phyloP scores from a whole-genome alignment of 1,140 invertebrate genomes.

The Plectrocnemia conspersa region DNA sequence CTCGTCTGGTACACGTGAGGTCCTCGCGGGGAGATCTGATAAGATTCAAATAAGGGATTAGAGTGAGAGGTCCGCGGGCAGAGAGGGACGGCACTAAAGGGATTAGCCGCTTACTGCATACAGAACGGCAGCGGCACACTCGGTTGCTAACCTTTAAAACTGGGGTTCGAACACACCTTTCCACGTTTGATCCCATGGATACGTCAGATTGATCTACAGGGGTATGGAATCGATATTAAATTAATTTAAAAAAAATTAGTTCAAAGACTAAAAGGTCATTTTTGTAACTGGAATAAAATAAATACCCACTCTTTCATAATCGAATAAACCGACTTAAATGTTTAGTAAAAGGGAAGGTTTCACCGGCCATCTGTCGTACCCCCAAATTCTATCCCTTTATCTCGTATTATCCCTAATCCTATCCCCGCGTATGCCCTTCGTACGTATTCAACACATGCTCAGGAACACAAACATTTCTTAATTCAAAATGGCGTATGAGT shows the following conservation, averaged over 20 bases:
- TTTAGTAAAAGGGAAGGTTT: conserved; percentile 9
- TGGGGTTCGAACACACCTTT: too few species aligned
- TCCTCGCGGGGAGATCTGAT: conserved; percentile 43
- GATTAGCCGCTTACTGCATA: conserved; percentile 48
- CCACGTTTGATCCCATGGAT: too few species aligned
- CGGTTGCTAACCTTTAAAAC: neutral
- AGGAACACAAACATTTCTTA: too few species aligned
- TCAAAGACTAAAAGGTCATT: too few species aligned
- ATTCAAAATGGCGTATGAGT: too few species aligned
- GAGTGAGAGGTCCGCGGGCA: conserved; percentile 42
- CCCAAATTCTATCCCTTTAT: conserved; percentile 25
- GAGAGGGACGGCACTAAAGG: conserved; percentile 40
- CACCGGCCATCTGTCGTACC: conserved; percentile 22
- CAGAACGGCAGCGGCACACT: conserved; percentile 35
- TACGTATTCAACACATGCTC: too few species aligned
- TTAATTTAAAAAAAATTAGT: too few species aligned
- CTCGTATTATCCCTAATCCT: conserved; percentile 33
- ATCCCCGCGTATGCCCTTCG: conserved; percentile 7
- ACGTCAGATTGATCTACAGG: too few species aligned
- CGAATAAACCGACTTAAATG: conserved; percentile 19
- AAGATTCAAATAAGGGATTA: conserved; percentile 57
- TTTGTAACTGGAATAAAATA: too few species aligned
- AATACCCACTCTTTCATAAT: too few species aligned
- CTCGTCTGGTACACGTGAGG: conserved; percentile 10
- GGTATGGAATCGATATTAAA: too few species aligned